Conservation (phyloP, 1,140 invertebrate genomes). For the Cherax quadricarinatus region DNA sequence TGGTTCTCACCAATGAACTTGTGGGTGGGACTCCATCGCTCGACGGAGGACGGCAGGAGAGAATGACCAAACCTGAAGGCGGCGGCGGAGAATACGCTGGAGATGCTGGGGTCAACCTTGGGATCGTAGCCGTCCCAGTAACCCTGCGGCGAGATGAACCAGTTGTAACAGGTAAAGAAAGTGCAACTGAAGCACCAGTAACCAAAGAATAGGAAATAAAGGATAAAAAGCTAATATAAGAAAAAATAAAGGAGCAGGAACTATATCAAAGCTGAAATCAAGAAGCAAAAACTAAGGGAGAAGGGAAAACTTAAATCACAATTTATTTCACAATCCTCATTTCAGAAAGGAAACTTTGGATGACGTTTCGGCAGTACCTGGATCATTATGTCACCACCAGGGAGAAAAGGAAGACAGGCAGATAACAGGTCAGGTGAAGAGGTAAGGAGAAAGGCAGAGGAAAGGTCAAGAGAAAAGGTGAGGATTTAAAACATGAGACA, state of each 20-base stretch:
- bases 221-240: background rate
- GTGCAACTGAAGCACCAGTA: background rate
- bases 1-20: constrained; percentile 87
- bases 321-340: too few species aligned
- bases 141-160: constrained; percentile 75
- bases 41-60: constrained; percentile 89
- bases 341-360: too few species aligned
- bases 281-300: too few species aligned
- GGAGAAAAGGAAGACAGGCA: too few species aligned
- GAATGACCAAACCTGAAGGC: constrained; percentile 95
- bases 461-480: background rate
- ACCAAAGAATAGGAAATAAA: background rate
- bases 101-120: constrained; percentile 89
- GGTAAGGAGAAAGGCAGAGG: background rate
- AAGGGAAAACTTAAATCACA: too few species aligned
- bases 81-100: constrained; percentile 91
- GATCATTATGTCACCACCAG: too few species aligned
- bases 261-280: too few species aligned
- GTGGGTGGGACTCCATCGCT: constrained; percentile 95
- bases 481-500: background rate
- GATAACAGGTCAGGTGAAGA: background rate
- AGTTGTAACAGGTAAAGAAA: background rate
- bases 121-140: constrained; percentile 89
- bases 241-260: background rate
- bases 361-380: too few species aligned